Evolutionary conservation across 2,888 invertebrate species (phyloP).

Genomic region (Drosophila anomalata): DNA sequence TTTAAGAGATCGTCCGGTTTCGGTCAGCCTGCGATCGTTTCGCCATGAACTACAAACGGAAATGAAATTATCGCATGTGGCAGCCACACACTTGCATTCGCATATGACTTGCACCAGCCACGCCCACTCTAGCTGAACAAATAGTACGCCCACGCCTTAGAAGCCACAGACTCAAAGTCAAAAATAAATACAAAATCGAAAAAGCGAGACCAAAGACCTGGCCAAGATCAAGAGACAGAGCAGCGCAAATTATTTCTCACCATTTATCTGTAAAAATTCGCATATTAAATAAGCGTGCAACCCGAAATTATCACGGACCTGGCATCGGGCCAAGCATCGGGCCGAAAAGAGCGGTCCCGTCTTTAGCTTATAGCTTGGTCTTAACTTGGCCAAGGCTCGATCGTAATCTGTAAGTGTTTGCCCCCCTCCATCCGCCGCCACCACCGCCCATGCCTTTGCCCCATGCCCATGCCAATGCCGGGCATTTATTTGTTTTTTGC

Average conservation of each 20-base stretch:
- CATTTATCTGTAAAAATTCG: slow-evolving; percentile 82
- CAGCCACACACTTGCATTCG: slow-evolving; percentile 28
- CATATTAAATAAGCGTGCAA: slow-evolving; percentile 83
- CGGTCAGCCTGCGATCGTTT: slow-evolving; percentile 3
- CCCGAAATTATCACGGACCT: slow-evolving; percentile 83
- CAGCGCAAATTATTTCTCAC: slow-evolving; percentile 81
- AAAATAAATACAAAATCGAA: slow-evolving; percentile 2
- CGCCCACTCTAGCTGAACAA: slow-evolving; percentile 51
- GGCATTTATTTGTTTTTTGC: slow-evolving; percentile 74
- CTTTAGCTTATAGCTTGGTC: slow-evolving; percentile 7
- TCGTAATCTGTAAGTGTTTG: slow-evolving; percentile 77
- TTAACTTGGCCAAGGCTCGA: slow-evolving; percentile 56
- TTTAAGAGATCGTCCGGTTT: not conserved
- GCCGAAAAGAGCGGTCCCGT: slow-evolving; percentile 9
- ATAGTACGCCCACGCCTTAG: slow-evolving; percentile 63
- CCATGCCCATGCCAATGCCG: slow-evolving; percentile 11
- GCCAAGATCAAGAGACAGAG: slow-evolving; percentile 50
- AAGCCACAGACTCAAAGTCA: not conserved
- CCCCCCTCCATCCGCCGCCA: slow-evolving; percentile 65
- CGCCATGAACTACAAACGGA: slow-evolving; percentile 46
- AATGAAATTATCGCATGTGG: slow-evolving; percentile 61
- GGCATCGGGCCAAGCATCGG: slow-evolving; percentile 78
- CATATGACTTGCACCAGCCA: slow-evolving; percentile 45
- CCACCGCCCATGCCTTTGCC: slow-evolving; percentile 11
- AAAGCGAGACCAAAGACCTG: slow-evolving; percentile 26